Base-by-base conservation (phyloP, 2,888 invertebrate species). In the Prenolepis imparis region DNA sequence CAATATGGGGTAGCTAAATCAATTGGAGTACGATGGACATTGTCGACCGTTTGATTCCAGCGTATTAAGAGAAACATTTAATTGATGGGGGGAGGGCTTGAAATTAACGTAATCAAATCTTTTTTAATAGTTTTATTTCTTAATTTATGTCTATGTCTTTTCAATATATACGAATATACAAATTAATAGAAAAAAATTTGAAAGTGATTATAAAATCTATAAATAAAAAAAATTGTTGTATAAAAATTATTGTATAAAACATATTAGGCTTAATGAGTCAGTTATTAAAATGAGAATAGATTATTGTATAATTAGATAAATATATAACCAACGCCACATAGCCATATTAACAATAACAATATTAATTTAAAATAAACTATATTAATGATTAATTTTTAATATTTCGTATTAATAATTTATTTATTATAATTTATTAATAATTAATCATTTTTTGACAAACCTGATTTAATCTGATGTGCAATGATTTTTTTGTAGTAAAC, bases 1-100 rank as follows among this genome's bases (percentile, higher is more conserved):
- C 36, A 63, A 28, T 64, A 28, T 78, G 64, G 68, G 80, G 59
- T 82, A 88, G 83, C 74, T 84, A 77, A 87, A 89, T 87, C 86
- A 85, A 86, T 89, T 82, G 84, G 84, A 83, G 82, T 81, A 84
- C 68, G 28, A 21, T n/a, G 73, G 28, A 52, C 39, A 9, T 82
- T 70, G 64, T 52, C 55, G 84, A 75, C 67, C 63, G 66, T 24
- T 64, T 75, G 67, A 89, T 86, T 81, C 72, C 39, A 80, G 36
- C 24, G 52, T 63, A 74, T 82, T 41, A 67, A 48, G 59, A 59
- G 48, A 57, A 75, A 75, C 74, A 41, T 66, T 82, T 82, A 74
- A 64, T 74, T 73, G 73, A 15, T 39, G n/a, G n/a, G n/a, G n/a
- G n/a, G n/a, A n/a, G 28, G 57, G 41, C 32, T 57, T n/a, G 4